Evolutionary conservation across 2,888 invertebrate species (phyloP), one percentile per base, ranked within the genome.

Genomic region (Aleiodes testaceus): DNA sequence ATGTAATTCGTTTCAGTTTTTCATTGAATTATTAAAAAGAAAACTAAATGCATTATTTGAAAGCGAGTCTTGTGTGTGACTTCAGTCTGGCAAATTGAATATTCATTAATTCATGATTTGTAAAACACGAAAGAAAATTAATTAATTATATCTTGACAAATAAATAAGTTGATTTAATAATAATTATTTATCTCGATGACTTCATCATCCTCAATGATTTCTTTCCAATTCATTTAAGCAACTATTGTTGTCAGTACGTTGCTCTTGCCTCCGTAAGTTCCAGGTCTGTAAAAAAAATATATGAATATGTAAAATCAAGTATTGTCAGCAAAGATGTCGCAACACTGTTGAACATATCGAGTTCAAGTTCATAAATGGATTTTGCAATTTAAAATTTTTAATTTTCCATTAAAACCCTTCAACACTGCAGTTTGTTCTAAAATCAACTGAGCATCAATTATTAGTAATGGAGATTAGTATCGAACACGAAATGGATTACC

Each of bases 181-280:
- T 18, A 36, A n/a, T 63, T n/a, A n/a, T n/a, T n/a, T n/a, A n/a
- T n/a, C n/a, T n/a, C n/a, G n/a, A n/a, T n/a, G n/a, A n/a, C n/a
- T n/a, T 42, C 44, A 26, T 49, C 12, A 5, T 45, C 44, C 61
- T 66, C 42, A 59, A 55, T 50, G 45, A 61, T 67, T 16, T 53
- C 5, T 42, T 30, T n/a, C 20, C 16, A 65, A 52, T 53, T 45
- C n/a, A 20, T 74, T 83, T 79, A 86, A 36, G 86, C 82, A 74
- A 85, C 85, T 63, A 87, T 82, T 45, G 85, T 86, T 18, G 86
- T 85, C 63, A 86, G 78, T 50, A 81, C 76, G 61, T 79, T 80
- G 72, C 78, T 77, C 69, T 82, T 81, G n/a, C 72, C 74, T 67
- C 73, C 73, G 59, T 77, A 78, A 75, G 72, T 77, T 69, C 78